Conservation (phyloP, 2,113 vertebrate species). For the Aramus guarauna region DNA sequence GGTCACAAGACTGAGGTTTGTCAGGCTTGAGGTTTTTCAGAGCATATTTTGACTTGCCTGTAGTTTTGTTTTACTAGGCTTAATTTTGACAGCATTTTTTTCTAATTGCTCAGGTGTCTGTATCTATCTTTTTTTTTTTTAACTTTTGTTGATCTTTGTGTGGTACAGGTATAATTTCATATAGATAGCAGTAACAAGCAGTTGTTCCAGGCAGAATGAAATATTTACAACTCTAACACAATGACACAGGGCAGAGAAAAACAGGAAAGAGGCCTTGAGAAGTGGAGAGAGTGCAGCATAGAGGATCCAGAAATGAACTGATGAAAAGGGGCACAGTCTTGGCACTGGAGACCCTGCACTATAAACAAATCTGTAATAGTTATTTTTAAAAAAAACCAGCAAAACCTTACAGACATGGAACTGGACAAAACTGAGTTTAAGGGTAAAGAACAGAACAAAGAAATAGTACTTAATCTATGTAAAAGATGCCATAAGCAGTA, state of each 20-base stretch:
- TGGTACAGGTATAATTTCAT: neutral
- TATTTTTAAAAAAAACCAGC: neutral
- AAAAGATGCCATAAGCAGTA: neutral
- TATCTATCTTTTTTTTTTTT: neutral
- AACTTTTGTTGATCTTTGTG: neutral
- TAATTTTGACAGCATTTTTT: neutral
- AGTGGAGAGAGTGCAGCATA: accelerated
- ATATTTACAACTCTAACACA: neutral
- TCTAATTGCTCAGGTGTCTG: neutral
- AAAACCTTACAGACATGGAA: too few species aligned
- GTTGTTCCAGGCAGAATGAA: neutral
- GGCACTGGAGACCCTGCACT: neutral
- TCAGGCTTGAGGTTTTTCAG: neutral
- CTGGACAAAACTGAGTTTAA: neutral
- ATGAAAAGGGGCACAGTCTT: neutral
- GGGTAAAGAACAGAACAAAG: neutral
- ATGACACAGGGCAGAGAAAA: neutral
- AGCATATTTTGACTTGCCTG: neutral
- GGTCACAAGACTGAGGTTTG: neutral
- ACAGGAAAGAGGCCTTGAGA: neutral
- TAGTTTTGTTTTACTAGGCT: neutral
- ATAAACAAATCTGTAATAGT: neutral
- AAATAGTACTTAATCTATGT: neutral
- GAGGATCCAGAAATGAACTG: neutral
- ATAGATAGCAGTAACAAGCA: neutral